Evolutionary conservation across 37 sponge, comb jelly and placozoan genomes (phyloP), one percentile per base, ranked within the genome.

Genomic region (Bolinopsis microptera): DNA sequence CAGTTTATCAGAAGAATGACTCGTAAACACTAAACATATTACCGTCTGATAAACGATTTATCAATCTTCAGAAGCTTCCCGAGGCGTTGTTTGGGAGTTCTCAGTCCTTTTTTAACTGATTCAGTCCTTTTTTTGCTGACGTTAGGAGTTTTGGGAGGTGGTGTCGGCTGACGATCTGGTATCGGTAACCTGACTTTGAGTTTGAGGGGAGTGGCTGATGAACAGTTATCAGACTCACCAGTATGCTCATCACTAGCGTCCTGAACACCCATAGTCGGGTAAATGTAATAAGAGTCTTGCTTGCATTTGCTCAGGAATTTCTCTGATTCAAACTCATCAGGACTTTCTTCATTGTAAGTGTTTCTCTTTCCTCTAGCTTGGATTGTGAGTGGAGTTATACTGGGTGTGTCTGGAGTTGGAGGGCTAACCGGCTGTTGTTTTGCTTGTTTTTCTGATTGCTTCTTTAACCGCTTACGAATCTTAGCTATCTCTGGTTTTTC

Each of bases 11-110:
- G 13, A 48, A 48, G 9, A 13, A 48, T 48, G 13, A 48, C 61
- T 48, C 13, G 61, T 48, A 48, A 48, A 48, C 9, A n/a, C n/a
- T n/a, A n/a, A n/a, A n/a, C n/a, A n/a, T n/a, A 48, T 27, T 23
- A 86, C 30, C 90, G 34, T 27, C 90, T 86, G 37, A 86, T 86
- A 24, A 86, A 86, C 22, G 90, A 39, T 39, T 86, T 86, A 26
- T 86, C 90, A 30, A 86, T 86, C 24, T 86, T 86, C 13, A 86
- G 35, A 1, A 86, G 90, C 22, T 86, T 86, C 5, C 90, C 90
- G 36, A 86, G 90, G 27, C 90, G 41, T 25, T 86, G 90, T 86
- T 86, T 86, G 24, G 90, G 90, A 13, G 90, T 86, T 40, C 61
- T 38, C 13, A 86, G 90, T 22, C 90, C 90, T 27, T 86, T 86